phyloP scores from a whole-genome alignment of 2,113 vertebrate species.

The Sinocyclocheilus grahami region DNA sequence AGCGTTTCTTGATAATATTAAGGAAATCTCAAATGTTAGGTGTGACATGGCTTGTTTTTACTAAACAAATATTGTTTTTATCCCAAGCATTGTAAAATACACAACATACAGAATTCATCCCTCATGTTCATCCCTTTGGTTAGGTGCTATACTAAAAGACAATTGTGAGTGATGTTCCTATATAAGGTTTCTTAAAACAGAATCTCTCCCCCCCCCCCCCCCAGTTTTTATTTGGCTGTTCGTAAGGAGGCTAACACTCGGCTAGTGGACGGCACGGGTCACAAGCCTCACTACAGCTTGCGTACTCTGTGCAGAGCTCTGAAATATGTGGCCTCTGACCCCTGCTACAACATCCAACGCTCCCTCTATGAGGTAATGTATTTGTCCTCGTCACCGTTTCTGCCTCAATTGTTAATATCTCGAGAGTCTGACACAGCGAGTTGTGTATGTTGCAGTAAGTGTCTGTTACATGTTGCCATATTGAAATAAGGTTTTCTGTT shows the following conservation, averaged over 20 bases:
- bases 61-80: background rate
- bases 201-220: conserved; percentile 40
- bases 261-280: conserved; percentile 89
- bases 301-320: conserved; percentile 92
- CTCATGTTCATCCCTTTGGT: background rate
- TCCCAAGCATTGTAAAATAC: background rate
- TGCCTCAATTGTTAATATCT: background rate
- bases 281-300: conserved; percentile 93
- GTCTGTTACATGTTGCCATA: background rate
- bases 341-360: conserved; percentile 85
- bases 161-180: background rate
- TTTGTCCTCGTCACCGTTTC: background rate
- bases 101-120: background rate
- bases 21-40: background rate
- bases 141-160: background rate
- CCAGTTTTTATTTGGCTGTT: conserved; percentile 89
- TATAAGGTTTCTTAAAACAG: background rate
- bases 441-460: background rate
- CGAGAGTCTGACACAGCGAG: background rate
- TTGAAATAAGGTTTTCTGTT: background rate
- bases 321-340: conserved; percentile 85
- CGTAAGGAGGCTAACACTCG: conserved; percentile 81
- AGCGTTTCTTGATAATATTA: background rate
- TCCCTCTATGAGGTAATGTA: conserved; percentile 90
- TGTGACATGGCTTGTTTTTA: background rate